Percentiles rank a stretch among this genome's conserved stretches.
These are phyloP conservation scores for Nesoenas mayeri DNA, from an alignment of 2,113 vertebrate genomes.

Conservation along the genomic window DNA sequence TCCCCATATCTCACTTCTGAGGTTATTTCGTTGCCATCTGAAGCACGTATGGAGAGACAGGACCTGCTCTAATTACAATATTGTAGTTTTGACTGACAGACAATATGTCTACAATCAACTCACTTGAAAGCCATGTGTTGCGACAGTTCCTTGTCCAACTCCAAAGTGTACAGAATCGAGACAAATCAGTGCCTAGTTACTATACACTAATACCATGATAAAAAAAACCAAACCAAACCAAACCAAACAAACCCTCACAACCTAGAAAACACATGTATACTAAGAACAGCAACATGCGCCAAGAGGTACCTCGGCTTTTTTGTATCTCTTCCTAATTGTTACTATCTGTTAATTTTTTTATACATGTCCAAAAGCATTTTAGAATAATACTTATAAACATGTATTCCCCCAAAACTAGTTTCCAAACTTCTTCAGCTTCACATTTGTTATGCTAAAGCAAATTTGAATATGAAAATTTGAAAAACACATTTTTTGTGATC, in stretches of 20 bases:
- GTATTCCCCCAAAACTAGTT: background rate
- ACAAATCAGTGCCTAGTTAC: background rate
- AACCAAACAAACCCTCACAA: too few species aligned
- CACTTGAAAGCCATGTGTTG: slow-evolving; percentile 56
- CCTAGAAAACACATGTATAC: background rate
- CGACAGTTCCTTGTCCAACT: slow-evolving; percentile 38
- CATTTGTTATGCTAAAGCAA: background rate
- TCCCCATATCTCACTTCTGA: background rate
- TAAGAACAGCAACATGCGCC: background rate
- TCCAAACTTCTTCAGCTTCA: background rate
- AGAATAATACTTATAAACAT: background rate
- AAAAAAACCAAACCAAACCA: background rate
- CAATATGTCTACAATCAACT: slow-evolving; percentile 66
- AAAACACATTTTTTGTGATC: background rate
- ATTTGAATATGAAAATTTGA: background rate
- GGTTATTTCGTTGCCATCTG: slow-evolving; percentile 52
- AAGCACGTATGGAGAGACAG: slow-evolving; percentile 41
- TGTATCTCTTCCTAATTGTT: background rate
- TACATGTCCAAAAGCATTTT: background rate
- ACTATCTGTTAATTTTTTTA: background rate
- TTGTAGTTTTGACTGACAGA: slow-evolving; percentile 62
- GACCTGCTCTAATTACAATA: slow-evolving; percentile 56
- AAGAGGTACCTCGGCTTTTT: background rate
- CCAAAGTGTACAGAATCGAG: background rate
- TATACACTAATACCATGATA: background rate